Base-by-base conservation (phyloP, 2,888 invertebrate genomes). In the Megamerina dolium region DNA sequence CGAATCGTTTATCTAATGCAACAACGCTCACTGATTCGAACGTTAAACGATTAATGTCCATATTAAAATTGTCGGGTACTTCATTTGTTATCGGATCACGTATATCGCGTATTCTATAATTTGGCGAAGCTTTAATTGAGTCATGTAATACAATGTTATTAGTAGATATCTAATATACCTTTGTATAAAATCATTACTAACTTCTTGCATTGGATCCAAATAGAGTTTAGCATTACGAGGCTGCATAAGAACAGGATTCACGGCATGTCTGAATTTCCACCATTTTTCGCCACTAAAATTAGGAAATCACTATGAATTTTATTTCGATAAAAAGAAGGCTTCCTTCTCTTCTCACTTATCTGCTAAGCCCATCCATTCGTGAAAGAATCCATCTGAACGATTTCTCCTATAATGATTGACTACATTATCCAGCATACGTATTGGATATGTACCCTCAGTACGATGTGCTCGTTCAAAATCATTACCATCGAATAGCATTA, bases 241-340 rank as follows among this genome's bases (percentile, higher is more conserved):
- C 54, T 80, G 75, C 67, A 85, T 70, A 65, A 85, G 69, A 20
- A 80, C 74, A 40, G 80, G 81, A 63, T 83, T 83, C 0, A 81
- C 80, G 47, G 77, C 79, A 3, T 77, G 76, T 12, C 84, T 74
- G 37, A 83, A 74, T 41, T 77, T 72, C 31, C 78, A 76, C 85
- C 84, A 85, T 51, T 78, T 72, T n/a, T 76, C 72, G 3, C 81
- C 83, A 65, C 82, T 77, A n/a, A n/a, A n/a, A n/a, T n/a, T n/a
- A n/a, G n/a, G n/a, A n/a, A n/a, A n/a, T n/a, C n/a, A n/a, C n/a
- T n/a, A n/a, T n/a, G n/a, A n/a, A n/a, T n/a, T n/a, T n/a, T n/a
- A n/a, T n/a, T n/a, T n/a, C n/a, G n/a, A n/a, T n/a, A n/a, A n/a
- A n/a, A n/a, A n/a, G n/a, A n/a, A n/a, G n/a, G n/a, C n/a, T n/a